Conservation (phyloP, 2,888 invertebrate species). For the Rambutsinella grinnellia region DNA sequence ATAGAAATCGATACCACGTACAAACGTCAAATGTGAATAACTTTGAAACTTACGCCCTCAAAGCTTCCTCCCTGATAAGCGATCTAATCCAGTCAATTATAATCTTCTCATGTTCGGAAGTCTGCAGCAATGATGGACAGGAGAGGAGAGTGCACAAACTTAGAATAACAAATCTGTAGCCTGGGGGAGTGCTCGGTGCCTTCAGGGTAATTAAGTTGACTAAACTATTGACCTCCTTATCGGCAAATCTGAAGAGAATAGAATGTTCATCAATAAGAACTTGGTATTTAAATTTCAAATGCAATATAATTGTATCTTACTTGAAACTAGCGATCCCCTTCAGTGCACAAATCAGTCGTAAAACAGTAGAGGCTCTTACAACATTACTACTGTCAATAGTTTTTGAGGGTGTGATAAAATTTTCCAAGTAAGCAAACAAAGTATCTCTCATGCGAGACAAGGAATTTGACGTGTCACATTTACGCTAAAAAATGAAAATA, state of each 20-base stretch:
- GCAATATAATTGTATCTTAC: slow-evolving; percentile 72
- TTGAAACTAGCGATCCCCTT: slow-evolving; percentile 94
- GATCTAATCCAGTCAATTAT: slow-evolving; percentile 95
- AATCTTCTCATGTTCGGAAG: slow-evolving; percentile 84
- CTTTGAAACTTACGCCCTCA: slow-evolving; percentile 74
- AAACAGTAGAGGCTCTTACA: slow-evolving; percentile 89
- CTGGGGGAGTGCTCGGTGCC: slow-evolving; percentile 90
- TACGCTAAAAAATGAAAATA: slow-evolving; percentile 46
- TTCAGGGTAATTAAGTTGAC: slow-evolving; percentile 89
- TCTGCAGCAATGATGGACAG: slow-evolving; percentile 87
- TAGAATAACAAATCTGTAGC: slow-evolving; percentile 91
- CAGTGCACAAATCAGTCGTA: slow-evolving; percentile 91
- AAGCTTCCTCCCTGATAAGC: slow-evolving; percentile 90
- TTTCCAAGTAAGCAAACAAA: slow-evolving; percentile 57
- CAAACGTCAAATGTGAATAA: too few species aligned
- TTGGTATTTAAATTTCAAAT: not conserved
- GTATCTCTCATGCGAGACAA: slow-evolving; percentile 60
- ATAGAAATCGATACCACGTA: not conserved
- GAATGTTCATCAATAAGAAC: slow-evolving; percentile 1
- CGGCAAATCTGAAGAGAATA: slow-evolving; percentile 77
- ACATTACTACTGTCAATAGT: slow-evolving; percentile 65
- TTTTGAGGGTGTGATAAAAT: slow-evolving; percentile 45
- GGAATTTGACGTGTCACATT: slow-evolving; percentile 59
- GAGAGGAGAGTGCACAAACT: slow-evolving; percentile 95
- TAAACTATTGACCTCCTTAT: slow-evolving; percentile 89